phyloP scores from a whole-genome alignment of 2,888 invertebrate species.

The Muscina levida region DNA sequence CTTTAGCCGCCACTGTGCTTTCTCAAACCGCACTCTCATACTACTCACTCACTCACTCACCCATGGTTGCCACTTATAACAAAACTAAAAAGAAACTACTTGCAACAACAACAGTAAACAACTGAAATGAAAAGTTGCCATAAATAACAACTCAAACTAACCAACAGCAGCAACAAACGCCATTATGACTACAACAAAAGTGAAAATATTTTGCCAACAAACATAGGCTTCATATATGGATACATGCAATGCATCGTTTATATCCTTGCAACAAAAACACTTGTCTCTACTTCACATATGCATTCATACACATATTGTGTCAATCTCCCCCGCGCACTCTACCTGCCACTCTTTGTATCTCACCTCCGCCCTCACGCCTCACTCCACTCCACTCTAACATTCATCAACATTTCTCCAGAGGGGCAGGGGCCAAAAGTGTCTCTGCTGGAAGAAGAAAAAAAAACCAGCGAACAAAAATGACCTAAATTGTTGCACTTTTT shows the following conservation, averaged over 20 bases:
- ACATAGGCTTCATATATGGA: background rate
- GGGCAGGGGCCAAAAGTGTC: too few species aligned
- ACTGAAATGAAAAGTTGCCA: slow-evolving; percentile 37
- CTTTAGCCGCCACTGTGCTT: background rate
- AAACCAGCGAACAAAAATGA: slow-evolving; percentile 10
- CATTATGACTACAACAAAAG: background rate
- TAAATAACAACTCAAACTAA: slow-evolving; percentile 24
- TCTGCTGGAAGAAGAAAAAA: background rate
- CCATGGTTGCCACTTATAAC: slow-evolving; percentile 6
- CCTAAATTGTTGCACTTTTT: slow-evolving; percentile 28
- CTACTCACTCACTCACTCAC: too few species aligned
- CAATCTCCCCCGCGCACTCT: too few species aligned
- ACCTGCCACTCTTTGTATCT: background rate
- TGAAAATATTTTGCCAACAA: slow-evolving; percentile 1
- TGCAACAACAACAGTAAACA: background rate
- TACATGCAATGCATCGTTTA: slow-evolving; percentile 4
- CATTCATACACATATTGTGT: too few species aligned
- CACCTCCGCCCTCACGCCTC: background rate
- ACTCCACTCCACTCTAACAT: background rate
- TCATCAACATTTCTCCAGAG: background rate
- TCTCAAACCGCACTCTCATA: background rate
- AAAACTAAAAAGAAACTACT: background rate
- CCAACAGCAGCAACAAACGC: slow-evolving; percentile 2
- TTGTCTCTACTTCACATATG: too few species aligned
- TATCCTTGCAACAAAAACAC: background rate